Evolutionary conservation across 1,140 invertebrate species (phyloP).

Genomic region (Brachionus paranguensis): DNA sequence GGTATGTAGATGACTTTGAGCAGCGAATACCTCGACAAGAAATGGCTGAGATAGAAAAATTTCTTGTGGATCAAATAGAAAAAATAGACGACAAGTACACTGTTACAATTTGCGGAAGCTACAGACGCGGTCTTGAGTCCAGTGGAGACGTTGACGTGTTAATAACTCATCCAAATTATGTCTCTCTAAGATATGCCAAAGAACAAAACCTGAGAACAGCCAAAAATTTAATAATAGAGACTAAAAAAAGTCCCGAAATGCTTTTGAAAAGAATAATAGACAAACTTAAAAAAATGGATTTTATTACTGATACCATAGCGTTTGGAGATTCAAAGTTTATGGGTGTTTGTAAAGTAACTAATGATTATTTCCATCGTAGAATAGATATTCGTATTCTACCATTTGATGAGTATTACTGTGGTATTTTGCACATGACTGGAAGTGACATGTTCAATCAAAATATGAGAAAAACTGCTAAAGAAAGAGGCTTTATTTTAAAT

Average conservation of each 20-base stretch:
- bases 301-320: slow-evolving; percentile 70
- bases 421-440: slow-evolving; percentile 21
- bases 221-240: slow-evolving; percentile 40
- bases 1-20: slow-evolving; percentile 60
- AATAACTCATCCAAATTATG: slow-evolving; percentile 64
- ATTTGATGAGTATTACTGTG: slow-evolving; percentile 19
- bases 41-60: slow-evolving; percentile 47
- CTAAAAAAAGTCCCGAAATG: background rate
- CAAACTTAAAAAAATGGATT: slow-evolving; percentile 58
- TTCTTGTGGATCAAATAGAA: slow-evolving; percentile 43
- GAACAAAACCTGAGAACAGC: slow-evolving; percentile 51
- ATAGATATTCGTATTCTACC: slow-evolving; percentile 8
- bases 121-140: slow-evolving; percentile 59
- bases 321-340: slow-evolving; percentile 67
- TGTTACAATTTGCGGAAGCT: slow-evolving; percentile 71
- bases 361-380: background rate
- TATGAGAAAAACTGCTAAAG: slow-evolving; percentile 13
- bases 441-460: background rate
- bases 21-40: slow-evolving; percentile 57
- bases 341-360: slow-evolving; percentile 20
- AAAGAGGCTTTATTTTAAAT: slow-evolving; percentile 1
- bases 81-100: slow-evolving; percentile 59
- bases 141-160: slow-evolving; percentile 73
- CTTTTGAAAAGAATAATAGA: slow-evolving; percentile 63
- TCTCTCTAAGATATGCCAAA: slow-evolving; percentile 47